Evolutionary conservation across 2,797 vertebrate species (phyloP).

Genomic region (Sebastes nivosus): DNA sequence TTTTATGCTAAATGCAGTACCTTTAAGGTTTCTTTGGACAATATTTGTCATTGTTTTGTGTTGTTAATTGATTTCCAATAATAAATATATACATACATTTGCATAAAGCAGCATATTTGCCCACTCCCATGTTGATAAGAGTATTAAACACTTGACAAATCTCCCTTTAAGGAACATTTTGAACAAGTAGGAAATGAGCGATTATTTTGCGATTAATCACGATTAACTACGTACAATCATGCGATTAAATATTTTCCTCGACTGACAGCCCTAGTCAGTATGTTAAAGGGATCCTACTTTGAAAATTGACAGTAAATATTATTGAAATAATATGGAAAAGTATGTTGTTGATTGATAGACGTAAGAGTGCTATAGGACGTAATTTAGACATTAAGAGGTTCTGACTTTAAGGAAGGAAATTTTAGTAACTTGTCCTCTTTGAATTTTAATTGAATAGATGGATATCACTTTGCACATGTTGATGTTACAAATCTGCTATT

Average conservation of each 20-base stretch:
- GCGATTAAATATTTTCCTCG: no score
- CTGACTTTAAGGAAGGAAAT: neutral
- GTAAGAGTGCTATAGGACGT: neutral
- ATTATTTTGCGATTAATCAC: no score
- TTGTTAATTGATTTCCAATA: no score
- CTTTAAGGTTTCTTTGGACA: accelerated
- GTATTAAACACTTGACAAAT: no score
- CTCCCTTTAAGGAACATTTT: no score
- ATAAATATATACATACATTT: no score
- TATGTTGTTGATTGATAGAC: neutral
- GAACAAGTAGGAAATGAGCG: no score
- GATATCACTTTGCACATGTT: neutral
- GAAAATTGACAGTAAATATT: neutral
- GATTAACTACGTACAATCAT: no score
- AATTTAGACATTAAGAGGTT: neutral
- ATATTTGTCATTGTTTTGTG: no score
- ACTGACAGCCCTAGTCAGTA: neutral
- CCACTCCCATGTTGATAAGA: no score
- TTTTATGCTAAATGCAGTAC: no score
- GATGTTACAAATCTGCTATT: neutral
- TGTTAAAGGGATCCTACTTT: neutral
- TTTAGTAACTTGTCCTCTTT: neutral
- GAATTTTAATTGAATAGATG: neutral
- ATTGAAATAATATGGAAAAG: neutral
- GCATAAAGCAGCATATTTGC: no score